These are phyloP conservation scores for Nemapogon koenigi DNA, from an alignment of 2,888 invertebrate genomes.

Conservation along the genomic window DNA sequence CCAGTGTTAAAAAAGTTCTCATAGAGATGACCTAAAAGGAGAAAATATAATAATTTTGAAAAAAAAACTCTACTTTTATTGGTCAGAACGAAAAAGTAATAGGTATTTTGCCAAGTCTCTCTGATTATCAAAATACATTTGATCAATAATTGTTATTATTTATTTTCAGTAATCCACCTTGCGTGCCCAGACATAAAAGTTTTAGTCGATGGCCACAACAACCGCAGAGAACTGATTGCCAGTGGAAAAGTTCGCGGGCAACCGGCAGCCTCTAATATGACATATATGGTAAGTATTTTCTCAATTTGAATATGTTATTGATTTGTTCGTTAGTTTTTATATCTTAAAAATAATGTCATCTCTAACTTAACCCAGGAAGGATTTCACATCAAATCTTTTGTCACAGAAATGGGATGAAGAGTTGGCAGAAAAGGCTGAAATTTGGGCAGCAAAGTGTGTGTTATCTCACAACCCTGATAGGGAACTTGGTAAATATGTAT, in stretches of 20 bases:
- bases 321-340: too few relatives aligned
- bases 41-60: too few relatives aligned
- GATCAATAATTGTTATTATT: too few relatives aligned
- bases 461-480: constrained; percentile 34
- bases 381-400: too few relatives aligned
- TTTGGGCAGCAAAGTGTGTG: constrained; percentile 29
- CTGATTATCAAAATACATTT: too few relatives aligned
- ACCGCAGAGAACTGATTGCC: not conserved
- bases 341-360: too few relatives aligned
- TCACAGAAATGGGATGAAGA: constrained; percentile 50
- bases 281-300: constrained; percentile 23
- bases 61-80: too few relatives aligned
- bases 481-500: constrained; percentile 27
- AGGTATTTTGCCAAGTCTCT: too few relatives aligned
- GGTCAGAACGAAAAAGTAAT: too few relatives aligned
- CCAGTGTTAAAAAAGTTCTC: too few relatives aligned
- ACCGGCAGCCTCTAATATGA: constrained; percentile 28
- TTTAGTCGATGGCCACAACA: constrained; percentile 4
- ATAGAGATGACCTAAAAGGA: too few relatives aligned
- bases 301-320: not conserved
- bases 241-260: constrained; percentile 23
- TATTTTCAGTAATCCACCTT: constrained; percentile 4
- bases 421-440: constrained; percentile 32
- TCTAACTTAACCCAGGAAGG: too few relatives aligned
- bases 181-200: not conserved